phyloP scores from a whole-genome alignment of 1,140 invertebrate genomes.

The Drosophila eugracilis region DNA sequence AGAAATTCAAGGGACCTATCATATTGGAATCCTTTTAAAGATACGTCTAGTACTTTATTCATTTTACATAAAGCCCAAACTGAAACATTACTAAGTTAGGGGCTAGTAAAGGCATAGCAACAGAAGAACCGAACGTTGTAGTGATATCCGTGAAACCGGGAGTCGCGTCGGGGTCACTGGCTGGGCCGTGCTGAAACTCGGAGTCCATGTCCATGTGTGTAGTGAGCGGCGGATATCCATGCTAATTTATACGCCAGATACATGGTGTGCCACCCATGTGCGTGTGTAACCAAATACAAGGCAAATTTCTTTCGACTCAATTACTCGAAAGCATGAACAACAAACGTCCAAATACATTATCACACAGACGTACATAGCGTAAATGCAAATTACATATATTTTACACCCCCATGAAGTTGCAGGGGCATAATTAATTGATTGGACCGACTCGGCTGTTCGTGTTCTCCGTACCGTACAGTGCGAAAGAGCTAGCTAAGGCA shows the following conservation, averaged over 20 bases:
- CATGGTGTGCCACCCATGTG: conserved; percentile 49
- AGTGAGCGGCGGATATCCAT: conserved; percentile 27
- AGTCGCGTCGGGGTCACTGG: conserved; percentile 2
- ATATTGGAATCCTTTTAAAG: no score
- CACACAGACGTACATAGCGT: conserved; percentile 30
- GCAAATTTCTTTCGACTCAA: conserved; percentile 74
- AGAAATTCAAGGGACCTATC: no score
- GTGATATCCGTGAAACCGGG: neutral
- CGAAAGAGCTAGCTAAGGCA: conserved; percentile 65
- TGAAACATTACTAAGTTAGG: no score
- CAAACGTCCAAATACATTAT: conserved; percentile 62
- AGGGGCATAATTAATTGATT: conserved; percentile 82
- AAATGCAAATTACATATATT: conserved; percentile 57
- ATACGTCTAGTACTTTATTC: no score
- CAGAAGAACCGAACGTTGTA: neutral
- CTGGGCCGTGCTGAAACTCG: conserved; percentile 4
- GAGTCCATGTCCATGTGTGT: conserved; percentile 1
- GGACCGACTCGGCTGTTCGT: conserved; percentile 29
- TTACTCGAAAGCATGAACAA: conserved; percentile 62
- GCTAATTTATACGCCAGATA: conserved; percentile 40
- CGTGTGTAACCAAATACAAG: conserved; percentile 82
- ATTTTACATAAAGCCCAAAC: no score
- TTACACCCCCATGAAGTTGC: conserved; percentile 80
- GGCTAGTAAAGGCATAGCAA: neutral
- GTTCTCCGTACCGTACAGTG: conserved; percentile 65